Evolutionary conservation across 2,113 vertebrate species (phyloP), one percentile per base, ranked within the genome.

Genomic region (Thamnophis sirtalis): DNA sequence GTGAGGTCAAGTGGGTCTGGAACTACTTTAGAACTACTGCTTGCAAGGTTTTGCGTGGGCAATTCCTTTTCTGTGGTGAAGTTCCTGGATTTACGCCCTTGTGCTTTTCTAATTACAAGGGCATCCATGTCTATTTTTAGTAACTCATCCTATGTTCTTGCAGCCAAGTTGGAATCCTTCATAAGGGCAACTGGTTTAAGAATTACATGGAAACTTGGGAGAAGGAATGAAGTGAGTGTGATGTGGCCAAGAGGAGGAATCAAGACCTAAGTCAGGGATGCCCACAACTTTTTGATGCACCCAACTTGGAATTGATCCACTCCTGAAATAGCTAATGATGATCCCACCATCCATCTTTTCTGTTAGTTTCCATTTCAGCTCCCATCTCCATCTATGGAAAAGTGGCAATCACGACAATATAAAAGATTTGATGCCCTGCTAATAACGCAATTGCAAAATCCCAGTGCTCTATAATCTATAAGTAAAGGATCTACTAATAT

Each of bases 81-180:
- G 49, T 50, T 33, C 7, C 3, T 92, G 95, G 94, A 94, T 94
- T 95, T 94, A 93, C 89, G 84, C 49, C 54, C 54, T 89, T 13
- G 48, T 60, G 0, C 0, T 49, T 51, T 94, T 95, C 80, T 94
- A 95, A 95, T 96, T 95, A 94, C 48, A 92, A 48, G 0, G 28
- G 91, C 73, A 26, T 58, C 13, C 5, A 10, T 21, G 91, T 80
- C 89, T 92, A 93, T 17, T 93, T 95, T 96, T 94, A 96, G 94
- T 93, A 10, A 92, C 90, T 54, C 73, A 13, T 50, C 58, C 48
- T 58, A 2, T 53, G 33, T 55, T 38, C 58, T 0, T 1, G 0
- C 80, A 33, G 0, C 15, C 89, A 68, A 92, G 63, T 51, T 5
- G 86, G 33, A 3, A 53, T 21, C 89, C 90, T 26, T 33, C 90